Evolutionary conservation across 1,140 invertebrate genomes (phyloP).

Genomic region (Trichonephila inaurata): DNA sequence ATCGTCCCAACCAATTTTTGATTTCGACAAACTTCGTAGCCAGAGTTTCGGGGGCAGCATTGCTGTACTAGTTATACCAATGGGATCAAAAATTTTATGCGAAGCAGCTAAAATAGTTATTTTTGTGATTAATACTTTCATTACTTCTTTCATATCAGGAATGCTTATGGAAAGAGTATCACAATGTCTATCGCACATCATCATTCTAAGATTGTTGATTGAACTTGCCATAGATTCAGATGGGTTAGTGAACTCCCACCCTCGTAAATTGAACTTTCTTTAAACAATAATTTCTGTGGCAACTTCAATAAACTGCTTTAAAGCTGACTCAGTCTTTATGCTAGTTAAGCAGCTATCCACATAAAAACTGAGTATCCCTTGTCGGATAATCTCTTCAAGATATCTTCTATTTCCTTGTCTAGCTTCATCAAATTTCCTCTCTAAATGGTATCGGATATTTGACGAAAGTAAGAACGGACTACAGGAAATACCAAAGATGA

Average conservation of each 20-base stretch:
- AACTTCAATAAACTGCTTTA: not conserved
- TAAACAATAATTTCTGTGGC: slow-evolving; percentile 47
- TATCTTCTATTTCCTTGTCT: slow-evolving; percentile 9
- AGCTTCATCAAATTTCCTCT: not conserved
- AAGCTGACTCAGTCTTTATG: not conserved
- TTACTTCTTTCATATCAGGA: slow-evolving; percentile 10
- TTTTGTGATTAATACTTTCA: not conserved
- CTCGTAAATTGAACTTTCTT: slow-evolving; percentile 40
- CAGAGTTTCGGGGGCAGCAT: slow-evolving; percentile 36
- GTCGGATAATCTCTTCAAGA: not conserved
- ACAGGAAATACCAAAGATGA: slow-evolving; percentile 24
- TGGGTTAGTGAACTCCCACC: not conserved
- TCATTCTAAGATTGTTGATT: slow-evolving; percentile 24
- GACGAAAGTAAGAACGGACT: not conserved
- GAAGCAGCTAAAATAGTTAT: not conserved
- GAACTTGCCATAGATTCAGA: not conserved
- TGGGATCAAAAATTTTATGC: slow-evolving; percentile 64
- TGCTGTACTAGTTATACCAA: slow-evolving; percentile 62
- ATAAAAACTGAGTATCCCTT: slow-evolving; percentile 28
- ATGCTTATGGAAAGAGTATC: slow-evolving; percentile 55
- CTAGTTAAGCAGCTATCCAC: slow-evolving; percentile 46
- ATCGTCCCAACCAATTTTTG: slow-evolving; percentile 34
- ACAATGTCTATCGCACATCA: slow-evolving; percentile 3
- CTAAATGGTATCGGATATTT: slow-evolving; percentile 18
- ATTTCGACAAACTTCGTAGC: slow-evolving; percentile 8